phyloP scores from a whole-genome alignment of 2,113 vertebrate genomes.

The Phycodurus eques region DNA sequence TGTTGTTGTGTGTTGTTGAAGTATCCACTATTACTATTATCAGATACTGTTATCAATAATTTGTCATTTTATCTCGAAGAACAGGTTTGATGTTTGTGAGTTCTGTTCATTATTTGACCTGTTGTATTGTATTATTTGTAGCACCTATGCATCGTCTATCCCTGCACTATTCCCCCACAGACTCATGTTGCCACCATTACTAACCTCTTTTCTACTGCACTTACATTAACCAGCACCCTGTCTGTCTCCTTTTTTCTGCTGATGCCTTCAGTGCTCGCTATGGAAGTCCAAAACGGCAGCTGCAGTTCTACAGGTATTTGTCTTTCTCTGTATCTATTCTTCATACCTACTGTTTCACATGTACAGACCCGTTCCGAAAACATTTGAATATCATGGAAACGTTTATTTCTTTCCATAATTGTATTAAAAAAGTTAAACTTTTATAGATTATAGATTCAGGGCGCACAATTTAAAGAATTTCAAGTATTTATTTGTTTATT shows the following conservation, averaged over 20 bases:
- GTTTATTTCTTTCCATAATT: too few relatives aligned
- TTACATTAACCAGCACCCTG: conserved; percentile 39
- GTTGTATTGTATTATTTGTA: background rate
- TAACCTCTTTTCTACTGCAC: conserved; percentile 35
- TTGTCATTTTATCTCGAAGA: background rate
- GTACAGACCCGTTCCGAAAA: too few relatives aligned
- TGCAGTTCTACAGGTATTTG: conserved; percentile 99
- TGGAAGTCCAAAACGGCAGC: conserved; percentile 98
- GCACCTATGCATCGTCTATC: background rate
- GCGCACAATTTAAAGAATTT: too few relatives aligned
- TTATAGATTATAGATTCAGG: too few relatives aligned
- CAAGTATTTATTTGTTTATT: too few relatives aligned
- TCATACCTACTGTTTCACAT: background rate
- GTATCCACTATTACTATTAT: background rate
- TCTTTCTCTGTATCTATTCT: conserved; percentile 14
- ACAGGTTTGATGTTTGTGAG: background rate
- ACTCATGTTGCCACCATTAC: conserved; percentile 10
- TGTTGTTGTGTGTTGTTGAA: too few relatives aligned
- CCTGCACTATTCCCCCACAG: background rate
- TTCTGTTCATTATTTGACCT: background rate
- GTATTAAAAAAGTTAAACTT: too few relatives aligned
- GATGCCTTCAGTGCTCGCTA: conserved; percentile 91
- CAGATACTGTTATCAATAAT: background rate
- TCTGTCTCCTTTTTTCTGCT: conserved; percentile 42
- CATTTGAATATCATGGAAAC: too few relatives aligned